A percentile compares a stretch with the other conserved stretches of the same genome.
Conservation (phyloP, 2,113 vertebrate genomes). For the Tupaia chinensis region DNA sequence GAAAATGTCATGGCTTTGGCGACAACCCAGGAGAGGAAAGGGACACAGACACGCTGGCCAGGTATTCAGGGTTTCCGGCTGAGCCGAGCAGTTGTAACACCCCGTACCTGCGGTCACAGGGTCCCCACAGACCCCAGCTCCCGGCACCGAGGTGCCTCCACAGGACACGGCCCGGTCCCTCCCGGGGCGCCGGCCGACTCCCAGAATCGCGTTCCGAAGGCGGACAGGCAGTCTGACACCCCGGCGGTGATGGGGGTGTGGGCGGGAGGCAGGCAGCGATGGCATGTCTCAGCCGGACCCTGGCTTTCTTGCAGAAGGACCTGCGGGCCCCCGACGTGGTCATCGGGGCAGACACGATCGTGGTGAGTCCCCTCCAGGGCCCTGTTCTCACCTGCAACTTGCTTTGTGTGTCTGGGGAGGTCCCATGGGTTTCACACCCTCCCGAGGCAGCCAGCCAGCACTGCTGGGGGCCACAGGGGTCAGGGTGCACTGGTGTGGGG, state of each 20-base stretch:
- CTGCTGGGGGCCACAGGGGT: background rate
- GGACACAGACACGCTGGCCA: too few species aligned
- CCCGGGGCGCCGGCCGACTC: accelerated
- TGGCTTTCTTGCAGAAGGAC: slow-evolving; percentile 90
- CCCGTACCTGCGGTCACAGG: too few species aligned
- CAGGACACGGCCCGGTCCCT: background rate
- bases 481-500: too few species aligned
- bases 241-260: accelerated
- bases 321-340: slow-evolving; percentile 94
- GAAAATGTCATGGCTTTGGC: too few species aligned
- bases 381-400: accelerated
- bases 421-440: background rate
- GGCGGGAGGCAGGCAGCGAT: accelerated
- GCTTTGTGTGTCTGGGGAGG: accelerated
- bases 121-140: too few species aligned
- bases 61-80: too few species aligned
- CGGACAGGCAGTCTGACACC: accelerated
- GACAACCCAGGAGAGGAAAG: too few species aligned
- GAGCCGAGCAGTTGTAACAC: too few species aligned
- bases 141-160: too few species aligned
- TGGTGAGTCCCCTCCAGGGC: slow-evolving; percentile 88
- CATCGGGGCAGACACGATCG: slow-evolving; percentile 97
- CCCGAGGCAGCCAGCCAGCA: background rate
- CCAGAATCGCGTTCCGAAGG: accelerated
- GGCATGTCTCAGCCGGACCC: accelerated